phyloP scores from a whole-genome alignment of 2,888 invertebrate genomes.

The Cantharis flavilabris region DNA sequence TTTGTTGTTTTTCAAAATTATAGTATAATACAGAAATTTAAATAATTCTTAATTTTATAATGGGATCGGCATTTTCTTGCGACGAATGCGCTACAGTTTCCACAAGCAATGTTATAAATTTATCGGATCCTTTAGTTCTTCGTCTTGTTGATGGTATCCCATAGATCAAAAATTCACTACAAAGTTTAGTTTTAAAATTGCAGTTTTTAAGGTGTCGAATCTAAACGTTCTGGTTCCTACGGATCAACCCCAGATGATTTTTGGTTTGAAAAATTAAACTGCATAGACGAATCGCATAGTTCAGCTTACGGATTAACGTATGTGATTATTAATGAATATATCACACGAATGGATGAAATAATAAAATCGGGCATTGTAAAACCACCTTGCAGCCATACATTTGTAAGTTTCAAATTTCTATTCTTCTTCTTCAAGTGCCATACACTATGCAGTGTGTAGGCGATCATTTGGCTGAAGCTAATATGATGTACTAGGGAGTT shows the following conservation, averaged over 20 bases:
- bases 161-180: neutral
- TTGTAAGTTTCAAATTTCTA: neutral
- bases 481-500: too few species aligned
- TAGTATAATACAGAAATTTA: neutral
- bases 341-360: neutral
- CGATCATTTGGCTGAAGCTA: too few species aligned
- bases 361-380: neutral
- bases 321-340: neutral
- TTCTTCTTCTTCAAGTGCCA: too few species aligned
- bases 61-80: constrained; percentile 33
- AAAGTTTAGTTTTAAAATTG: neutral
- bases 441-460: too few species aligned
- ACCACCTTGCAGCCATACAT: neutral
- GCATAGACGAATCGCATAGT: constrained; percentile 60
- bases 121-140: constrained; percentile 43
- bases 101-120: constrained; percentile 41
- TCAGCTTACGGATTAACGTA: constrained; percentile 55
- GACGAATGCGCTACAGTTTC: constrained; percentile 31
- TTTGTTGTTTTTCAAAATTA: neutral
- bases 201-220: neutral
- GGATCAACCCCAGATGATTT: constrained; percentile 8
- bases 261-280: constrained; percentile 54
- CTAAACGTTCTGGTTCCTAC: neutral
- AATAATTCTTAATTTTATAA: constrained; percentile 8
- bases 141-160: constrained; percentile 39